Percentiles rank a stretch among this genome's conserved stretches.
Evolutionary conservation across 2,888 invertebrate species (phyloP).

Genomic region (Harmothoe impar): DNA sequence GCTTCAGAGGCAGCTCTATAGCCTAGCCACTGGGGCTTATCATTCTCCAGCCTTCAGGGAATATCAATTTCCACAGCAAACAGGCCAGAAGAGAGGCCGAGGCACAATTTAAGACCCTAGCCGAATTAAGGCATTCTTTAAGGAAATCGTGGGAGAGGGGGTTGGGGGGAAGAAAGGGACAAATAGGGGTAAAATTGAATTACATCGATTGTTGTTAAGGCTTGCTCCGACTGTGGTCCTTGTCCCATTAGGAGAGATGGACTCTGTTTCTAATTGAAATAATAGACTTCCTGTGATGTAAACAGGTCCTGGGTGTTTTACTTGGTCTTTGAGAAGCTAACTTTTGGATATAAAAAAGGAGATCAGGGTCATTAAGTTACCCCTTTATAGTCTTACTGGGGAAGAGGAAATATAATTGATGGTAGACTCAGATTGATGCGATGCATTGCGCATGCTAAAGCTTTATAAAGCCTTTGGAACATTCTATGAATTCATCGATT

Average conservation of each 20-base stretch:
- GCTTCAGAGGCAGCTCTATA: too few relatives aligned
- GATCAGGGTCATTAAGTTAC: too few relatives aligned
- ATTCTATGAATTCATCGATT: too few relatives aligned
- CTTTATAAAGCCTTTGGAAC: too few relatives aligned
- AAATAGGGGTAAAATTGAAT: neutral
- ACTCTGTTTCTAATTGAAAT: neutral
- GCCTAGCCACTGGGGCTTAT: too few relatives aligned
- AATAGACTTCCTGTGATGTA: neutral
- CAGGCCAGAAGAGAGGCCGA: neutral
- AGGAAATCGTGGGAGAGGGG: neutral
- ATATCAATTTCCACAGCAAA: constrained; percentile 8
- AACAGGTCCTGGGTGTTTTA: too few relatives aligned
- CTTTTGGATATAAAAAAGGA: too few relatives aligned
- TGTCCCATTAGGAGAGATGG: neutral
- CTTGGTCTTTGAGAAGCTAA: too few relatives aligned
- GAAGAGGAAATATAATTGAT: too few relatives aligned
- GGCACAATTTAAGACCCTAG: constrained; percentile 5
- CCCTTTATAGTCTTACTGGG: too few relatives aligned
- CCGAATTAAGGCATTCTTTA: constrained; percentile 18
- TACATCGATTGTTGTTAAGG: neutral
- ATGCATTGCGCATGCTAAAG: too few relatives aligned
- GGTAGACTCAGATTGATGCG: too few relatives aligned
- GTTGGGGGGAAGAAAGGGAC: neutral
- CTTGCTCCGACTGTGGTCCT: neutral
- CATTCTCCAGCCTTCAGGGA: neutral